Percentiles rank a stretch among this genome's conserved stretches.
phyloP scores from a whole-genome alignment of 2,797 vertebrate species.

The Scleropages formosus region DNA sequence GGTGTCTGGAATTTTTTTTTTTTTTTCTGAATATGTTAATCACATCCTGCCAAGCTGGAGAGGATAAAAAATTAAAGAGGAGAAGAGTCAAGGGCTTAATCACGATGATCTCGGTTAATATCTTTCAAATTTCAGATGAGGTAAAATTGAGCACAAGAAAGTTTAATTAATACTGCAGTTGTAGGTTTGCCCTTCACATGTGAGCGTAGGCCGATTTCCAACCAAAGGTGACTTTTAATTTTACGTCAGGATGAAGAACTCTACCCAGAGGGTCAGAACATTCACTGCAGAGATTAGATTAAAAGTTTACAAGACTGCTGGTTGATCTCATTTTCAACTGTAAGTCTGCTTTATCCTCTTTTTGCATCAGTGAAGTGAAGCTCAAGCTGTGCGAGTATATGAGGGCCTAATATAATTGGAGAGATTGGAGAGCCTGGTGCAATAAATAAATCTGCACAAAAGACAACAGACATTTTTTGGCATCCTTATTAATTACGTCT shows the following conservation, averaged over 20 bases:
- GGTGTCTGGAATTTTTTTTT: neutral
- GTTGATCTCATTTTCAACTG: conserved; percentile 25
- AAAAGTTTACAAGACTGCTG: conserved; percentile 24
- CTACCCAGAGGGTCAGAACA: conserved; percentile 3
- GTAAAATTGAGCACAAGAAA: conserved; percentile 23
- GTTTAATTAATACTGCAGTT: conserved; percentile 27
- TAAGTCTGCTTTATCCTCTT: neutral
- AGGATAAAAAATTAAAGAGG: conserved; percentile 28
- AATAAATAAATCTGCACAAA: neutral
- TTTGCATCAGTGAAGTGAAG: conserved; percentile 2
- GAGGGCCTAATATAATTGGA: neutral
- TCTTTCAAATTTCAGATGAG: conserved; percentile 31
- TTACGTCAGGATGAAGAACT: conserved; percentile 18
- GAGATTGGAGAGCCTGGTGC: neutral
- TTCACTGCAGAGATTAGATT: conserved; percentile 24
- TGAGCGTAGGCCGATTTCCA: conserved; percentile 1
- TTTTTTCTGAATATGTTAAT: conserved; percentile 19
- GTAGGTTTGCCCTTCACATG: conserved; percentile 22
- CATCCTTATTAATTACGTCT: too few relatives aligned
- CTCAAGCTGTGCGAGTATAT: neutral
- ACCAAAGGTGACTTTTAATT: conserved; percentile 28
- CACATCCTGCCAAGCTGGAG: conserved; percentile 21
- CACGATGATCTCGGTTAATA: conserved; percentile 26
- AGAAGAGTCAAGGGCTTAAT: conserved; percentile 32
- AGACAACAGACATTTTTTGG: too few relatives aligned